A percentile compares a stretch with the other conserved stretches of the same genome.
Conservation (phyloP, 1,140 invertebrate genomes). For the Telenomus remus region DNA sequence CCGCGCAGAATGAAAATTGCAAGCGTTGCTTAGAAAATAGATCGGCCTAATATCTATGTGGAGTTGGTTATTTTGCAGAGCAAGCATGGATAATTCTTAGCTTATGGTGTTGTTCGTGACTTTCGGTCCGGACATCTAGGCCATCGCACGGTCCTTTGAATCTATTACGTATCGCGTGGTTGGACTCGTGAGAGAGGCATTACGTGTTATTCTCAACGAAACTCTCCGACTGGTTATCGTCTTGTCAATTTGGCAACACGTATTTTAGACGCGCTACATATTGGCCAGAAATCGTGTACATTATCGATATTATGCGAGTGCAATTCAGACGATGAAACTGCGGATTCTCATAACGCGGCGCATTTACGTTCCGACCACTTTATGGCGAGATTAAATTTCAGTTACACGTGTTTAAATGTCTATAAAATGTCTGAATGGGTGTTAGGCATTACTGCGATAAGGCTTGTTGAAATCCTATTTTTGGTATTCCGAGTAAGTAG, state of each 20-base stretch:
- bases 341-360: not conserved
- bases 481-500: not conserved
- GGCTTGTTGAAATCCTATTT: constrained; percentile 7
- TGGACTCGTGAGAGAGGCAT: constrained; percentile 33
- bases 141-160: constrained; percentile 35
- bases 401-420: constrained; percentile 7
- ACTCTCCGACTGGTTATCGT: constrained; percentile 17
- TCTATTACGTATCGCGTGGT: constrained; percentile 41
- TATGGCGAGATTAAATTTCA: constrained; percentile 8
- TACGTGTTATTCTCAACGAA: constrained; percentile 31
- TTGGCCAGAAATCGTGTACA: constrained; percentile 6
- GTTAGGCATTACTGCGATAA: constrained; percentile 8
- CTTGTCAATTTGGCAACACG: constrained; percentile 22
- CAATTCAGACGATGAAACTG: constrained; percentile 19
- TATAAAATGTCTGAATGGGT: constrained; percentile 20
- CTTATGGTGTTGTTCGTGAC: constrained; percentile 35
- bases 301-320: constrained; percentile 14
- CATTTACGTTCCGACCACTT: constrained; percentile 1
- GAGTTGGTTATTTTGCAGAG: constrained; percentile 4
- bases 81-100: constrained; percentile 25
- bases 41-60: too few species aligned
- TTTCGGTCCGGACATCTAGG: constrained; percentile 47
- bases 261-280: constrained; percentile 27
- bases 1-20: too few species aligned
- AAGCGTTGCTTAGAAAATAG: too few species aligned